A percentile compares a stretch with the other conserved stretches of the same genome.
Evolutionary conservation across 2,113 vertebrate genomes (phyloP).

Genomic region (Colinus virginianus): DNA sequence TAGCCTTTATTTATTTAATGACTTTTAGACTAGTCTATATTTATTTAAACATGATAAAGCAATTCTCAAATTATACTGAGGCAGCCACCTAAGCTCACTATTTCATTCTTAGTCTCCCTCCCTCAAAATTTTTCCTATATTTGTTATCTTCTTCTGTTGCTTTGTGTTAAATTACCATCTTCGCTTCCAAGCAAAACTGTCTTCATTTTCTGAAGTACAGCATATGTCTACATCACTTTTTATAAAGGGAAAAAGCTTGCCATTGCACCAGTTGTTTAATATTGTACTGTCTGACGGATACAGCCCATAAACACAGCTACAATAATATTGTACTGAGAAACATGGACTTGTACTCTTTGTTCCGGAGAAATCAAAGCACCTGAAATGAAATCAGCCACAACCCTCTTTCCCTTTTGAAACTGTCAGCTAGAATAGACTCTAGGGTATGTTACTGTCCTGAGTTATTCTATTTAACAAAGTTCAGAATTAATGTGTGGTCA

Average conservation of each 20-base stretch:
- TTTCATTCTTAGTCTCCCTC: neutral
- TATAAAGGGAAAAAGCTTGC: neutral
- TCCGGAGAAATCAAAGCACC: neutral
- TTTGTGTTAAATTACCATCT: neutral
- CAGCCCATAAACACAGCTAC: neutral
- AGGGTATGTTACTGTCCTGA: neutral
- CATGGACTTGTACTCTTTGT: neutral
- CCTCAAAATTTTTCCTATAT: neutral
- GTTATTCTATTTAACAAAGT: neutral
- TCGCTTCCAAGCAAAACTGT: neutral
- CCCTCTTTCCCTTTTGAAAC: neutral
- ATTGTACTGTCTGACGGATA: neutral
- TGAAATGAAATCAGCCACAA: neutral
- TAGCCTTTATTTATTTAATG: conserved; percentile 3
- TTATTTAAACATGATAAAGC: neutral
- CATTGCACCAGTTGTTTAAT: neutral
- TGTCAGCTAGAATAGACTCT: neutral
- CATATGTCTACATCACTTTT: neutral
- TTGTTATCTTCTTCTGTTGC: neutral
- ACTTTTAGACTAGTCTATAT: neutral
- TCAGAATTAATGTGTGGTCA: neutral
- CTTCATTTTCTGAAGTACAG: neutral
- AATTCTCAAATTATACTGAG: neutral
- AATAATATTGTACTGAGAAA: neutral
- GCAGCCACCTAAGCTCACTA: neutral